Evolutionary conservation across 2,888 invertebrate genomes (phyloP).

Genomic region (Tipula unca): DNA sequence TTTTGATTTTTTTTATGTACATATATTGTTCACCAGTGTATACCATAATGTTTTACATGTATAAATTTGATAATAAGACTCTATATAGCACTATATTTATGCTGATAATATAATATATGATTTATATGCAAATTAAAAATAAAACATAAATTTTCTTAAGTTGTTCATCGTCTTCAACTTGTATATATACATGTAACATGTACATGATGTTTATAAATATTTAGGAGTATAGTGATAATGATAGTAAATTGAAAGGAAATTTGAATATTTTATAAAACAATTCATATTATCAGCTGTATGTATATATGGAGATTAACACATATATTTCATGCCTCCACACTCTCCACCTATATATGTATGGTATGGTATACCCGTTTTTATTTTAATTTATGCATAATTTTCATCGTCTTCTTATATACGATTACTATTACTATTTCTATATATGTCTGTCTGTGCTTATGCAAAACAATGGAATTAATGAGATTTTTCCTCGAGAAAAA

Average conservation of each 20-base stretch:
- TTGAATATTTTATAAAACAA: not conserved
- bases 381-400: not conserved
- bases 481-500: not conserved
- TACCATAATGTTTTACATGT: not conserved
- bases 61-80: not conserved
- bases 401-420: not conserved
- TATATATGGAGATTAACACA: not conserved
- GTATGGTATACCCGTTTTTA: not conserved
- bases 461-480: not conserved
- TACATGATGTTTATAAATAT: not conserved
- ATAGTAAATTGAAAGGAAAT: constrained; percentile 8
- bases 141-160: not conserved
- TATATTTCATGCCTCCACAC: not conserved
- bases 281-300: not conserved
- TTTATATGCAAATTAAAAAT: constrained; percentile 14
- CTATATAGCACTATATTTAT: not conserved
- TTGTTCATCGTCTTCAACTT: not conserved
- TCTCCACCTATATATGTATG: too few relatives aligned
- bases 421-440: not conserved
- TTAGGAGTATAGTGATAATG: not conserved
- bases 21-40: not conserved
- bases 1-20: too few relatives aligned
- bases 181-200: not conserved
- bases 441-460: not conserved
- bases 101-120: not conserved